Conservation (phyloP, 1,140 invertebrate species). For the Myzus persicae region DNA sequence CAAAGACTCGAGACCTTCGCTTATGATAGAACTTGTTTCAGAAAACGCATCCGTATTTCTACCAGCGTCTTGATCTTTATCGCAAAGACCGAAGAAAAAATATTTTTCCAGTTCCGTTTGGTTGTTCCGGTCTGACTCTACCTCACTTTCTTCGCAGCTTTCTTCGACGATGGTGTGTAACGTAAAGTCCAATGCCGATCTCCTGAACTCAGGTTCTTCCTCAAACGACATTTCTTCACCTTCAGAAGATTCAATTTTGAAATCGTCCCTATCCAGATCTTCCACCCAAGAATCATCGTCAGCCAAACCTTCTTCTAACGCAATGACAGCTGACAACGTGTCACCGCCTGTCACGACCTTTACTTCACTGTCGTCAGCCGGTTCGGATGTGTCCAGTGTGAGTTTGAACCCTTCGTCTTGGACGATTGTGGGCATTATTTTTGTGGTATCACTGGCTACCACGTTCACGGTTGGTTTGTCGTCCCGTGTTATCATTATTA, state of each 20-base stretch:
- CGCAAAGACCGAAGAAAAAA: slow-evolving; percentile 85
- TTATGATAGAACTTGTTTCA: slow-evolving; percentile 87
- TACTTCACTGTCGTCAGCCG: slow-evolving; percentile 64
- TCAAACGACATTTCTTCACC: slow-evolving; percentile 69
- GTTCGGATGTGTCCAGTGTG: slow-evolving; percentile 65
- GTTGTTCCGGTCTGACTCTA: slow-evolving; percentile 68
- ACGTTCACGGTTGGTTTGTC: slow-evolving; percentile 69
- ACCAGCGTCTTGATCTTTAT: slow-evolving; percentile 67
- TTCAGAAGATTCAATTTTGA: slow-evolving; percentile 69
- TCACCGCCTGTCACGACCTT: slow-evolving; percentile 72
- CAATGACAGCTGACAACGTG: slow-evolving; percentile 75
- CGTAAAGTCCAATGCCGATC: slow-evolving; percentile 85
- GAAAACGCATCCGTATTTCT: slow-evolving; percentile 74
- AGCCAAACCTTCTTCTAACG: slow-evolving; percentile 81
- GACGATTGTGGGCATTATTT: slow-evolving; percentile 67
- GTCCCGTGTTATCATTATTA: slow-evolving; percentile 79
- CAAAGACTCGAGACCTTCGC: slow-evolving; percentile 79
- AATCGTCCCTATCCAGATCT: slow-evolving; percentile 77
- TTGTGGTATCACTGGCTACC: slow-evolving; percentile 76
- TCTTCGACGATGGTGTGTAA: slow-evolving; percentile 93
- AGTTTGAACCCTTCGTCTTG: slow-evolving; percentile 65
- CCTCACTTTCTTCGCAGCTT: slow-evolving; percentile 89
- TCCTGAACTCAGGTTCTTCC: slow-evolving; percentile 82
- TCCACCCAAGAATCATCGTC: slow-evolving; percentile 86
- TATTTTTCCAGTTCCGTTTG: slow-evolving; percentile 87